Base-by-base conservation (phyloP, 2,888 invertebrate genomes). In the Norana najaformis region DNA sequence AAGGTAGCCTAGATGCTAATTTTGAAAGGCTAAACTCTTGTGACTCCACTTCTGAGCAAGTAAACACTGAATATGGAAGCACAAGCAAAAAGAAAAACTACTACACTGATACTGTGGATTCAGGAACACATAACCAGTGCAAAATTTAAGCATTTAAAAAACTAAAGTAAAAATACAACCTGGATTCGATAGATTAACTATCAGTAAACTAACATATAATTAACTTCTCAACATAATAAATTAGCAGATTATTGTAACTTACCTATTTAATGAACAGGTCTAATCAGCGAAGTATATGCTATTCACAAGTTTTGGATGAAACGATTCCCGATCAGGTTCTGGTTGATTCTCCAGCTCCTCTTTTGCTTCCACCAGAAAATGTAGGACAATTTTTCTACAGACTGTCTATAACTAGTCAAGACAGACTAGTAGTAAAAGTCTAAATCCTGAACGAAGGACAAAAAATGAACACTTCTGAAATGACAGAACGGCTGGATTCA, bases 261-360 rank as follows among this genome's bases (percentile, higher is more conserved):
- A 69, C 69, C 69, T 69, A 69, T 69, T 69, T n/a, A 69, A 4
- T n/a, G 69, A 30, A 69, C 69, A 30, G 69, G 69, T 69, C 69
- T 69, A 69, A 69, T n/a, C 69, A 69, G 69, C 69, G 69, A 69
- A 69, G 69, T n/a, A 69, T n/a, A 69, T 69, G 69, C 69, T 69
- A 69, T 69, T 69, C 69, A 69, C 69, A 69, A 69, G 69, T 23
- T 69, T 69, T n/a, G 69, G 69, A n/a, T 16, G 69, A 69, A 30
- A 69, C 69, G 69, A n/a, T 69, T 69, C 69, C 6, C 69, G 69
- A 69, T 69, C 69, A 69, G 69, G 69, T 69, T 69, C 69, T 69
- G 69, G 69, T 69, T 69, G 69, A 69, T 69, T 69, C 69, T 69
- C 69, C 69, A 69, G 69, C 69, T 69, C 11, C 69, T 69, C 6